Conservation (phyloP, 1,140 invertebrate species). For the Trachymyrmex cornetzi region DNA sequence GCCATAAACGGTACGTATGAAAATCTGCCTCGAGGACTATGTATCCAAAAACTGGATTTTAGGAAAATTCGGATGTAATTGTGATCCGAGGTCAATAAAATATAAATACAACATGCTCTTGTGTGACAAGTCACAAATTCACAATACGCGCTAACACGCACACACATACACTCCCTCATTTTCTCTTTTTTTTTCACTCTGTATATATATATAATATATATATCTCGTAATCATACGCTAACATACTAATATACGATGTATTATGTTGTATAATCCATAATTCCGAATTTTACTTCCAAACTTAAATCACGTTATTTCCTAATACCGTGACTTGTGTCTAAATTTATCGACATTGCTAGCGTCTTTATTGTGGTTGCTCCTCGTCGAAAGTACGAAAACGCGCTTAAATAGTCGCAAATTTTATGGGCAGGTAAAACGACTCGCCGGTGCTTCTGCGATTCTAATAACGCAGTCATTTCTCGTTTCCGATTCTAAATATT, state of each 20-base stretch:
- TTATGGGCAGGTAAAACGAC: slow-evolving; percentile 28
- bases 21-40: slow-evolving; percentile 25
- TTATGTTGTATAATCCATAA: slow-evolving; percentile 72
- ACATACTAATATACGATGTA: slow-evolving; percentile 68
- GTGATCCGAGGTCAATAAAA: slow-evolving; percentile 73
- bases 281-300: slow-evolving; percentile 63
- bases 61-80: slow-evolving; percentile 68
- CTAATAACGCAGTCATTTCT: slow-evolving; percentile 24
- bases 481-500: slow-evolving; percentile 55
- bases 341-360: slow-evolving; percentile 55
- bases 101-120: slow-evolving; percentile 58
- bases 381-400: slow-evolving; percentile 70
- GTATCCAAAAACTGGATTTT: slow-evolving; percentile 51
- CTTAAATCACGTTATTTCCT: slow-evolving; percentile 63
- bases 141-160: slow-evolving; percentile 39
- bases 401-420: slow-evolving; percentile 52
- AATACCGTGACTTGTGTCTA: slow-evolving; percentile 57
- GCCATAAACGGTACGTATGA: slow-evolving; percentile 29
- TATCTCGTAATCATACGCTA: slow-evolving; percentile 65
- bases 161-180: not conserved
- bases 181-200: slow-evolving; percentile 38
- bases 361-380: slow-evolving; percentile 66
- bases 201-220: slow-evolving; percentile 48
- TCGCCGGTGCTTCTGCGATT: not conserved
- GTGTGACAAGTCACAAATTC: slow-evolving; percentile 11